phyloP scores from a whole-genome alignment of 2,888 invertebrate genomes.

The Nowickia ferox region DNA sequence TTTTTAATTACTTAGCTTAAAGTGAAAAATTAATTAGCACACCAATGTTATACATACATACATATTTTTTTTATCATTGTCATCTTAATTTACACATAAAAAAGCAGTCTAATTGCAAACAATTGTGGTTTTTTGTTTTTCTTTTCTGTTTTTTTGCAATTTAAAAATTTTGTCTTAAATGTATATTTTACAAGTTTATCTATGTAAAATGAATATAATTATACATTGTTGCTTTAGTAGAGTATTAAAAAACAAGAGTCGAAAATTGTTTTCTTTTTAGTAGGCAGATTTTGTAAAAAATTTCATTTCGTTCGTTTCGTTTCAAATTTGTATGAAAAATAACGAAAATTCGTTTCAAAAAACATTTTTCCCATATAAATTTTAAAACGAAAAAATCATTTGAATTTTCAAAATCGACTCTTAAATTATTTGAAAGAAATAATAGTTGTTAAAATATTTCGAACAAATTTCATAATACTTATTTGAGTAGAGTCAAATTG shows the following conservation, averaged over 20 bases:
- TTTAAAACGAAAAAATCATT: no score
- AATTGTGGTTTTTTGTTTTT: conserved; percentile 35
- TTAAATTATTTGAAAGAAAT: no score
- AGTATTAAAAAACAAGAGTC: neutral
- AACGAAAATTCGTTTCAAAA: no score
- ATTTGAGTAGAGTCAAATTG: no score
- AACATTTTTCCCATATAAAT: no score
- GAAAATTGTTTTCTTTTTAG: neutral
- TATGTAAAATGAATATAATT: conserved; percentile 18
- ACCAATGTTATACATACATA: conserved; percentile 54
- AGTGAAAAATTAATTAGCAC: conserved; percentile 63
- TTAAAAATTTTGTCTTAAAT: conserved; percentile 39
- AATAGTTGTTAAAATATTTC: no score
- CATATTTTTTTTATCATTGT: conserved; percentile 23
- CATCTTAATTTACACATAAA: conserved; percentile 65
- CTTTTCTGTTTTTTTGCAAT: conserved; percentile 55
- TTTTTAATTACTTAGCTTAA: conserved; percentile 26
- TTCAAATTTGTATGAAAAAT: no score
- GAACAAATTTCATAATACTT: no score
- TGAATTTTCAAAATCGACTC: no score
- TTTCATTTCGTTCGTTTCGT: no score
- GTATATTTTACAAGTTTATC: conserved; percentile 9
- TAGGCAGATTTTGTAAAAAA: no score
- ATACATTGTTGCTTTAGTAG: conserved; percentile 17
- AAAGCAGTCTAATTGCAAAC: conserved; percentile 71